Base-by-base conservation (phyloP, 2,888 invertebrate genomes). In the Brachylomia viminalis region DNA sequence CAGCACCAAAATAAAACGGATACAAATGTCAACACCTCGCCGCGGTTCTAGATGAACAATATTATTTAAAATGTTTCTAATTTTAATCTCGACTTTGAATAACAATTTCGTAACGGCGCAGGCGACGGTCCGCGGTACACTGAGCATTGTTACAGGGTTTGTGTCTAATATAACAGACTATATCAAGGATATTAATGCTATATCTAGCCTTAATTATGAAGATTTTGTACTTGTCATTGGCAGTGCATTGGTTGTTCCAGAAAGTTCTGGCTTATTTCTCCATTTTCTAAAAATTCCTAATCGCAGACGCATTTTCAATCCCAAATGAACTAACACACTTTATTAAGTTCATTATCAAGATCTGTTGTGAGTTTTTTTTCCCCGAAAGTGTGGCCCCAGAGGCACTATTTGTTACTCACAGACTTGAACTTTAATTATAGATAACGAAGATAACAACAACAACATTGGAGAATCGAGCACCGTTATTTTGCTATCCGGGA, bases 91-190 rank as follows among this genome's bases (percentile, higher is more conserved):
- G 33, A 47, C 67, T 68, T 58, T 77, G 77, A 69, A 82, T 85
- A 85, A 70, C 75, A 52, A 83, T 64, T 69, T 69, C 1, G 71
- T 56, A 58, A 66, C 83, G 47, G 72, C 86, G 82, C 73, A 74
- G 77, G 70, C 83, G 79, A 56, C 83, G 75, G 78, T 62, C 58
- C 38, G 67, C 69, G 83, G 54, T 67, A 82, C 70, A 84, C 84
- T 84, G 84, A 82, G 64, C 75, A 73, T 86, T 84, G 84, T 84
- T 75, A 70, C 62, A 75, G 75, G 74, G 65, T 75, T 62, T 58
- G 79, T 75, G 78, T 75, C 79, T 85, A 86, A 84, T 84, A 84
- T 83, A 83, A 77, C 68, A 71, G 72, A 47, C 52, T 54, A 62
- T 42, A 86, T 82, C 86, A 83, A 83, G 85, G 85, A 81, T 83